Conservation (phyloP, 2,797 vertebrate genomes). For the Cebuella pygmaea region DNA sequence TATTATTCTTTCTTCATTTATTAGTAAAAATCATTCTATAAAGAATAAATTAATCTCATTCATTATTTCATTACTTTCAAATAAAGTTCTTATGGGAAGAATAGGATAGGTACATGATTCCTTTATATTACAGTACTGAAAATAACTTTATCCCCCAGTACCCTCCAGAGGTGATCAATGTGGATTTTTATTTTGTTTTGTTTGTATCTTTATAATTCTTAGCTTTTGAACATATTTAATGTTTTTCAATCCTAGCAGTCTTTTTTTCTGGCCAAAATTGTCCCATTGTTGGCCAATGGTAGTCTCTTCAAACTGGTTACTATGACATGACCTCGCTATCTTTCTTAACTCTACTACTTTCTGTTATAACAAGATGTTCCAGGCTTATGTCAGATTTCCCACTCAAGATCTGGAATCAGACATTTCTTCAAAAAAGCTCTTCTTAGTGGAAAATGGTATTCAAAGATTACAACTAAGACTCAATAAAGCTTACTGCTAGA, state of each 20-base stretch:
- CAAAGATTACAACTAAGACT: not conserved
- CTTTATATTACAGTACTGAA: not conserved
- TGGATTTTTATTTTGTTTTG: not conserved
- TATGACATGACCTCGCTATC: not conserved
- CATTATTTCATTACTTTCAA: constrained; percentile 18
- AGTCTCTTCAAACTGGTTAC: not conserved
- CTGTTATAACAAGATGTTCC: not conserved
- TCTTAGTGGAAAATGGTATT: not conserved
- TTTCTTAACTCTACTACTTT: not conserved
- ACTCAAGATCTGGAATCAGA: not conserved
- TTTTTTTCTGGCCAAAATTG: not conserved
- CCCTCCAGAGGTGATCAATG: not conserved
- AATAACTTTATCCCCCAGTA: not conserved
- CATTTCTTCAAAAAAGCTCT: not conserved
- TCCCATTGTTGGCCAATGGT: not conserved
- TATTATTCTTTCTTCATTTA: not conserved
- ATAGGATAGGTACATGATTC: not conserved
- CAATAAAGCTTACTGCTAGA: not conserved
- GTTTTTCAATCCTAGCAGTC: not conserved
- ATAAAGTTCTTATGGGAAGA: not conserved
- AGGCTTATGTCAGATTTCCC: not conserved
- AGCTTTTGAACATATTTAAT: not conserved
- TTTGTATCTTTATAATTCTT: not conserved
- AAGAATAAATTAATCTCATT: not conserved
- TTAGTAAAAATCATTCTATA: not conserved